Evolutionary conservation across 1,140 invertebrate species (phyloP).

Genomic region (Melitaea cinxia): DNA sequence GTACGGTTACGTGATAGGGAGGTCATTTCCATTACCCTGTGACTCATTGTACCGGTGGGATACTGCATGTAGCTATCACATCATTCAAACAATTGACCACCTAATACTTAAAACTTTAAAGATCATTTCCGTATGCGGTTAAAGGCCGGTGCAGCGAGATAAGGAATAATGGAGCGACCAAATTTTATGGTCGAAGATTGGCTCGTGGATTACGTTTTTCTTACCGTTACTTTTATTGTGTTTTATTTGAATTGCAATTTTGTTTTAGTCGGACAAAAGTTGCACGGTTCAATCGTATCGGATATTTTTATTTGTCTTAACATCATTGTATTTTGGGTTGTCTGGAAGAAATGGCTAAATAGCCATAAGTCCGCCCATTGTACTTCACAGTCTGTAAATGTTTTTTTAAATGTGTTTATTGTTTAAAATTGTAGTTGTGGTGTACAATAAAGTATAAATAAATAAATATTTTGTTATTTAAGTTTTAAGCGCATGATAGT

Average conservation of each 20-base stretch:
- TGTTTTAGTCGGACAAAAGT: too few relatives aligned
- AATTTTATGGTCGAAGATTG: slow-evolving; percentile 30
- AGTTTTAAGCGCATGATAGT: too few relatives aligned
- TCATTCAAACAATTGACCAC: slow-evolving; percentile 8
- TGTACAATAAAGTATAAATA: too few relatives aligned
- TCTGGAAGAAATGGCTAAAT: too few relatives aligned
- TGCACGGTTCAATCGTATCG: too few relatives aligned
- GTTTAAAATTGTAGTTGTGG: too few relatives aligned
- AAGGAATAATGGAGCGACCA: slow-evolving; percentile 25
- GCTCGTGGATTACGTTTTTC: slow-evolving; percentile 10
- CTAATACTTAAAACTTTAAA: slow-evolving; percentile 1
- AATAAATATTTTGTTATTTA: too few relatives aligned
- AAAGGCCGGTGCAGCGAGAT: slow-evolving; percentile 18
- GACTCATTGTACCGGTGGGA: slow-evolving; percentile 46
- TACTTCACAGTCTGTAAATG: too few relatives aligned
- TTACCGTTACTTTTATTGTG: slow-evolving; percentile 1
- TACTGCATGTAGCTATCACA: slow-evolving; percentile 7
- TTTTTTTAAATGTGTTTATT: too few relatives aligned
- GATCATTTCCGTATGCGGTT: neutral
- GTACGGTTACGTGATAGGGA: slow-evolving; percentile 50
- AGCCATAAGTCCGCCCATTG: too few relatives aligned
- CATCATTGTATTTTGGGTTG: too few relatives aligned
- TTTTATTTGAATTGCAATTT: neutral
- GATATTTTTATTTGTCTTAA: too few relatives aligned
- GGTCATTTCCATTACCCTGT: slow-evolving; percentile 55